phyloP scores from a whole-genome alignment of 2,888 invertebrate genomes.

The Gastracanthus pulcherrimus region DNA sequence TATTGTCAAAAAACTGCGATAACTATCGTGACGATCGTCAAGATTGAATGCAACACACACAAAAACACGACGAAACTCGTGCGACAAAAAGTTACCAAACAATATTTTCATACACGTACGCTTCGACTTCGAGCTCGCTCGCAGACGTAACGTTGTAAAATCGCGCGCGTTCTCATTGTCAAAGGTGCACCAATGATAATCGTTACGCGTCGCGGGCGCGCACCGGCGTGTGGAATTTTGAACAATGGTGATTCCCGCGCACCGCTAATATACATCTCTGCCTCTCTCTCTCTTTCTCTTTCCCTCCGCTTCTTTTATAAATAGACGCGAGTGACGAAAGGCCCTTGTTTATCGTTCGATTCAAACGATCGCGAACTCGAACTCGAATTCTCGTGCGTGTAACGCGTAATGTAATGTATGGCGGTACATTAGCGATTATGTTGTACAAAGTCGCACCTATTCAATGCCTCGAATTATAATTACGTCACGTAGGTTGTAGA shows the following conservation, averaged over 20 bases:
- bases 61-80: not conserved
- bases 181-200: conserved; percentile 61
- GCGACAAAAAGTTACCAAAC: not conserved
- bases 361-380: not conserved
- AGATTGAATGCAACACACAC: not conserved
- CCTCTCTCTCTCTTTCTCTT: not conserved
- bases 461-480: conserved; percentile 1
- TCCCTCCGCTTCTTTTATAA: conserved; percentile 8
- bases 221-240: conserved; percentile 63
- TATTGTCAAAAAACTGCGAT: conserved; percentile 6
- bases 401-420: not conserved
- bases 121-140: not conserved
- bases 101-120: conserved; percentile 25
- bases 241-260: conserved; percentile 61
- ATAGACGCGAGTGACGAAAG: conserved; percentile 47
- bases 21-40: not conserved
- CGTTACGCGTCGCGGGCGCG: conserved; percentile 60
- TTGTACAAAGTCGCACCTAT: conserved; percentile 35
- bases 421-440: not conserved
- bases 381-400: not conserved
- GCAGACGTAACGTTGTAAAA: conserved; percentile 27
- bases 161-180: conserved; percentile 61
- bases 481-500: conserved; percentile 2
- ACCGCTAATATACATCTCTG: conserved; percentile 29
- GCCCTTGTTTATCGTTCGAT: conserved; percentile 56